These are phyloP conservation scores for Ornithoptera alexandrae DNA, from an alignment of 2,888 invertebrate species.

Conservation along the genomic window DNA sequence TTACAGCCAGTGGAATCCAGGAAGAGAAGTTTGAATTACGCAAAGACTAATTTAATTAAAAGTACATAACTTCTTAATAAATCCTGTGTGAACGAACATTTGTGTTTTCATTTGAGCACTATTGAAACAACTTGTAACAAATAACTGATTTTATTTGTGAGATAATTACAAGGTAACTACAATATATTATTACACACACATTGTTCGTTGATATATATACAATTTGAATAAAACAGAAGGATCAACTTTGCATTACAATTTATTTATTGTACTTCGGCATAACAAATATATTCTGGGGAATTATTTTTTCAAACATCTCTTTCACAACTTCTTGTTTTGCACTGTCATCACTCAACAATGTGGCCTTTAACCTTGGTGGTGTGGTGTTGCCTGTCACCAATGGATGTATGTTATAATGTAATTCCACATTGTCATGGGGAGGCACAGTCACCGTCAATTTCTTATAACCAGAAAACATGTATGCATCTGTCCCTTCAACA, in stretches of 20 bases:
- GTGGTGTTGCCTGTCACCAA: slow-evolving; percentile 86
- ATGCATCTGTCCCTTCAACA: slow-evolving; percentile 92
- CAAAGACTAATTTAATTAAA: slow-evolving; percentile 87
- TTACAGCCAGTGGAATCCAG: slow-evolving; percentile 91
- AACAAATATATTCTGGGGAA: slow-evolving; percentile 76
- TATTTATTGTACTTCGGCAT: slow-evolving; percentile 77
- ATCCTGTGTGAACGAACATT: slow-evolving; percentile 38
- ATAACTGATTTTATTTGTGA: slow-evolving; percentile 65
- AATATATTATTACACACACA: slow-evolving; percentile 58
- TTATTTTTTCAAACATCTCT: slow-evolving; percentile 74
- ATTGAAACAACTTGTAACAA: slow-evolving; percentile 47
- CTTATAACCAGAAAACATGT: slow-evolving; percentile 97
- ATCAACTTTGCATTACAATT: slow-evolving; percentile 53
- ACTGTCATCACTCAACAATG: slow-evolving; percentile 62
- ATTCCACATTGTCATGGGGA: slow-evolving; percentile 80
- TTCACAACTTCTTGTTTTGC: slow-evolving; percentile 61
- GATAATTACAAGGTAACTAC: slow-evolving; percentile 67
- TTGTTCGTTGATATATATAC: slow-evolving; percentile 71
- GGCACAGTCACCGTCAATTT: slow-evolving; percentile 84
- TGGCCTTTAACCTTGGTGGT: slow-evolving; percentile 81
- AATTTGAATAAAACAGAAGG: slow-evolving; percentile 50
- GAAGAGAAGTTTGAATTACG: slow-evolving; percentile 89
- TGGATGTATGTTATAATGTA: slow-evolving; percentile 90
- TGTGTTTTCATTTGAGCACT: slow-evolving; percentile 27
- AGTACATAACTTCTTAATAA: slow-evolving; percentile 35